Evolutionary conservation across 2,888 invertebrate genomes (phyloP).

Genomic region (Pherbina coryleti): DNA sequence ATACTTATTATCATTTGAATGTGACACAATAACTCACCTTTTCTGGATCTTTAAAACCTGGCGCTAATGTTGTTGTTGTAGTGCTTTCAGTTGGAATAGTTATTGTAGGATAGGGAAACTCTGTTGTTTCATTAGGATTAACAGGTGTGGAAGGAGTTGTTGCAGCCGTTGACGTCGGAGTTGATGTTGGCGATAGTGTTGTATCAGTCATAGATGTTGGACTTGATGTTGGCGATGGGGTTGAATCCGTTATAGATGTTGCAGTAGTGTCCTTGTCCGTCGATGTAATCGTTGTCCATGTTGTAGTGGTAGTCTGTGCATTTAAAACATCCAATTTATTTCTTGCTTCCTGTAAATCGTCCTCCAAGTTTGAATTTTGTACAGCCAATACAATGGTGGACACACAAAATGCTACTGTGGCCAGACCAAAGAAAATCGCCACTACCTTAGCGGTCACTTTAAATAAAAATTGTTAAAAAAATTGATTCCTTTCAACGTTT

Average conservation of each 20-base stretch:
- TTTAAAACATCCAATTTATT: slow-evolving; percentile 56
- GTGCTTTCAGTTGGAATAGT: slow-evolving; percentile 44
- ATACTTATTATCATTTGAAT: neutral
- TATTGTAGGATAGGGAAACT: slow-evolving; percentile 39
- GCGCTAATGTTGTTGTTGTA: slow-evolving; percentile 58
- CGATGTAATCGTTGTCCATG: slow-evolving; percentile 36
- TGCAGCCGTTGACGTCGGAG: slow-evolving; percentile 4
- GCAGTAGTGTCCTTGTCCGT: neutral
- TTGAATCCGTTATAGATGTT: slow-evolving; percentile 37
- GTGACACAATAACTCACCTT: slow-evolving; percentile 53
- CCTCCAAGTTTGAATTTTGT: slow-evolving; percentile 63
- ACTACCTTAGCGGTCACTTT: slow-evolving; percentile 59
- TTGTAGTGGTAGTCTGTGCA: slow-evolving; percentile 38
- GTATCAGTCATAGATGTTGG: slow-evolving; percentile 39
- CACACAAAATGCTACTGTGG: slow-evolving; percentile 69
- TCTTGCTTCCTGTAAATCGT: slow-evolving; percentile 61
- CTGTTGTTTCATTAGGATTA: neutral
- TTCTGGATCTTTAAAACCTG: slow-evolving; percentile 61
- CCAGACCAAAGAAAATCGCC: slow-evolving; percentile 62
- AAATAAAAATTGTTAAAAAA: neutral
- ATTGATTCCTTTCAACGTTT: neutral
- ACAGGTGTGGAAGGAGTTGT: slow-evolving; percentile 16
- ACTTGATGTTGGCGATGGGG: slow-evolving; percentile 13
- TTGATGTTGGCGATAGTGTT: slow-evolving; percentile 3
- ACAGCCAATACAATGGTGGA: slow-evolving; percentile 72